Conservation (phyloP, 2,888 invertebrate species). For the Terebella lapidaria region DNA sequence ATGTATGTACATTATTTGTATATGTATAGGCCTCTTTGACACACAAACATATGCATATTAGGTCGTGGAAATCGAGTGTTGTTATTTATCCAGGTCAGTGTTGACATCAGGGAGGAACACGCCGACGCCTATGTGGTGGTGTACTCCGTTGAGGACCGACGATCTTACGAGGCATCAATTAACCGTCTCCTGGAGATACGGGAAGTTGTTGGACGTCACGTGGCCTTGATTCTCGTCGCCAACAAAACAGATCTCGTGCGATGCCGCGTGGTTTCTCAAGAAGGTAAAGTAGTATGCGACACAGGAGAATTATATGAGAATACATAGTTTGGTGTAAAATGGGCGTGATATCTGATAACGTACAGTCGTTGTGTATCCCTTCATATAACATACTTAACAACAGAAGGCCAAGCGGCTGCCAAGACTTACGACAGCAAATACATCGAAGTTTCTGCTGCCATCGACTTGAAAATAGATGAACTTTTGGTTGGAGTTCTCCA, state of each 20-base stretch:
- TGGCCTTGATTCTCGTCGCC: constrained; percentile 84
- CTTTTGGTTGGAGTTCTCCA: constrained; percentile 86
- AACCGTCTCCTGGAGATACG: constrained; percentile 82
- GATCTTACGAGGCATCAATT: constrained; percentile 76
- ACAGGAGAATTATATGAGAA: too few relatives aligned
- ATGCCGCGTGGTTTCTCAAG: constrained; percentile 73
- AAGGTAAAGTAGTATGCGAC: constrained; percentile 66
- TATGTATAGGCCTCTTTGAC: too few relatives aligned
- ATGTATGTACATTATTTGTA: too few relatives aligned
- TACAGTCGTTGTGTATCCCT: too few relatives aligned
- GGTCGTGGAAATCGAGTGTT: too few relatives aligned
- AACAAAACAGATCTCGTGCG: constrained; percentile 90
- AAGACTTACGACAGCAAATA: constrained; percentile 88
- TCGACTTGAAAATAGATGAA: constrained; percentile 95
- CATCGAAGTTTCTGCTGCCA: constrained; percentile 93
- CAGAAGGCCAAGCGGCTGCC: constrained; percentile 88
- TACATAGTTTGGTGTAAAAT: too few relatives aligned
- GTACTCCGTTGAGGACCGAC: constrained; percentile 80
- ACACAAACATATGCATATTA: too few relatives aligned
- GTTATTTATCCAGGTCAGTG: too few relatives aligned
- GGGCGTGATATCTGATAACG: too few relatives aligned
- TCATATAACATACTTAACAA: too few relatives aligned
- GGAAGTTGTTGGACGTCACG: constrained; percentile 72
- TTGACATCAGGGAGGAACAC: constrained; percentile 54
- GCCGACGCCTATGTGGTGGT: constrained; percentile 83